Conservation (phyloP, 2,797 vertebrate genomes). For the Typhlichthys eigenmanni region DNA sequence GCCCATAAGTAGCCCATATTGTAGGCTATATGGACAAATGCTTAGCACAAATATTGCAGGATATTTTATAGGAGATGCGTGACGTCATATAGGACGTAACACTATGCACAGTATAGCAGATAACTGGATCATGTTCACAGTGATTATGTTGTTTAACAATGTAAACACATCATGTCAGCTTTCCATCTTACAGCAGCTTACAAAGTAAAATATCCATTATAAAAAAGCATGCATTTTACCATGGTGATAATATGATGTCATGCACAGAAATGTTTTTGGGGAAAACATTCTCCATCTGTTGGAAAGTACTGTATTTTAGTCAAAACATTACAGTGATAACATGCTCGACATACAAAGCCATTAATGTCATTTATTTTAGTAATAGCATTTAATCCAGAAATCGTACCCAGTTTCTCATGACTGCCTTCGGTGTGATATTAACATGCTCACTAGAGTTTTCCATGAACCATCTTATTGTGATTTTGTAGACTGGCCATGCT, state of each 20-base stretch:
- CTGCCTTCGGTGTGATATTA: constrained; percentile 31
- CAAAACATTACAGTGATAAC: not conserved
- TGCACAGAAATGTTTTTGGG: constrained; percentile 43
- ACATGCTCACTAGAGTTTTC: not conserved
- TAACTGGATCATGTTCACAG: too few relatives aligned
- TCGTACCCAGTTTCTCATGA: constrained; percentile 72
- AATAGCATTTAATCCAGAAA: not conserved
- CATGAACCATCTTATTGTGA: constrained; percentile 50
- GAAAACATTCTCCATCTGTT: constrained; percentile 64
- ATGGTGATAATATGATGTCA: constrained; percentile 49
- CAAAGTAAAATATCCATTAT: not conserved
- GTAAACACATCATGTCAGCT: too few relatives aligned
- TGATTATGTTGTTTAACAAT: too few relatives aligned
- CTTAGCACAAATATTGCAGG: too few relatives aligned
- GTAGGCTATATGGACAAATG: too few relatives aligned
- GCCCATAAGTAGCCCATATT: too few relatives aligned
- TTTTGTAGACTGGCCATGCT: constrained; percentile 72
- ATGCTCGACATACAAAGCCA: not conserved
- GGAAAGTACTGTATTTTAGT: constrained; percentile 22
- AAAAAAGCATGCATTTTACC: constrained; percentile 45
- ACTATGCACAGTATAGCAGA: too few relatives aligned
- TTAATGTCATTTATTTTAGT: not conserved
- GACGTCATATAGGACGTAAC: too few relatives aligned
- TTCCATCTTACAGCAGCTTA: too few relatives aligned
- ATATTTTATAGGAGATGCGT: too few relatives aligned